These are phyloP conservation scores for Adela reaumurella DNA, from an alignment of 2,888 invertebrate genomes.

Conservation along the genomic window DNA sequence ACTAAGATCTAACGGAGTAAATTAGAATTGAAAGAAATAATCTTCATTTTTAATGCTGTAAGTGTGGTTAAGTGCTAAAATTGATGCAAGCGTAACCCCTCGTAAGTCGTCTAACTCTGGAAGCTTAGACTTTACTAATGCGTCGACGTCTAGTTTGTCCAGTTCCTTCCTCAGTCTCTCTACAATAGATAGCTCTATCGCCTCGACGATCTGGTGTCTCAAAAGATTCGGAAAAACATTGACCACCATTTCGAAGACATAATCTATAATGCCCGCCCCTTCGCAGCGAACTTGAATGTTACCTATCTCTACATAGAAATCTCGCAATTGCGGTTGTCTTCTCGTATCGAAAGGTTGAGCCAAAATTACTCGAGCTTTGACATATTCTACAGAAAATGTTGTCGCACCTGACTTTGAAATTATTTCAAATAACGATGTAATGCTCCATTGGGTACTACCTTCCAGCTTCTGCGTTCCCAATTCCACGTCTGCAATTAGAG, in stretches of 20 bases:
- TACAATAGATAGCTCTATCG: constrained; percentile 73
- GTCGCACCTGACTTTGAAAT: constrained; percentile 68
- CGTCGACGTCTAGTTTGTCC: constrained; percentile 71
- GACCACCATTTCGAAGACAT: constrained; percentile 72
- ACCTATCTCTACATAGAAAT: constrained; percentile 75
- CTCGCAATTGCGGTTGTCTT: constrained; percentile 66
- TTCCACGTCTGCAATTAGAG: constrained; percentile 62
- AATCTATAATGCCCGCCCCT: constrained; percentile 85
- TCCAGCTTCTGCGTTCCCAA: constrained; percentile 76
- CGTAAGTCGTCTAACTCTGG: constrained; percentile 63
- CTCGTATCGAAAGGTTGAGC: constrained; percentile 77
- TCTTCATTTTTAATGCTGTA: constrained; percentile 33
- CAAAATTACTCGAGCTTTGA: constrained; percentile 64
- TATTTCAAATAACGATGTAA: constrained; percentile 65
- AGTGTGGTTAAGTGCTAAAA: constrained; percentile 10
- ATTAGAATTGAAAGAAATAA: constrained; percentile 45
- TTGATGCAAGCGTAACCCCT: constrained; percentile 37
- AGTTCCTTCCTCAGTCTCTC: constrained; percentile 70
- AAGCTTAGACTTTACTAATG: constrained; percentile 65
- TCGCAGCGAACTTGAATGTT: constrained; percentile 81
- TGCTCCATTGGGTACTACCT: constrained; percentile 77
- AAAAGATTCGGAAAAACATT: constrained; percentile 83
- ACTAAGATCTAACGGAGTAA: too few species aligned
- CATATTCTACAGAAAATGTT: constrained; percentile 75
- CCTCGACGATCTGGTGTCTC: constrained; percentile 84